Evolutionary conservation across 35 echinoderm and acorn worm species (phyloP), one percentile per base, ranked within the genome.

Genomic region (Diadema setosum): DNA sequence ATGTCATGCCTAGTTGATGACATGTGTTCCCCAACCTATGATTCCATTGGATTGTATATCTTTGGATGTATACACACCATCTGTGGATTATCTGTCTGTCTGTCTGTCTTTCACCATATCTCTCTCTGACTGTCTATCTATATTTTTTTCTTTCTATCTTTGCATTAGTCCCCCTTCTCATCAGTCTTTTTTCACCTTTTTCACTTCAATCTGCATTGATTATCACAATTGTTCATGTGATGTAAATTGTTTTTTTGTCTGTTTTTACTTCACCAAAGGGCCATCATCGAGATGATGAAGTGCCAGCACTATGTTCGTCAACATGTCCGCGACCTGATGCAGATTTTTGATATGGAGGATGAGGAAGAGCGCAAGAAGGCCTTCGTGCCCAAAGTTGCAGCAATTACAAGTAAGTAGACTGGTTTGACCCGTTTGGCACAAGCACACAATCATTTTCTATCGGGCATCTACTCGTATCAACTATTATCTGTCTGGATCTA

Each of bases 251-350:
- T 43, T 45, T 55, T 25, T 5, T 70, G 30, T n/a, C n/a, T n/a
- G n/a, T n/a, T n/a, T n/a, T n/a, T n/a, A n/a, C n/a, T n/a, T n/a
- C n/a, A n/a, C n/a, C 73, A 4, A 69, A 98, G 96, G 44, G 92
- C 96, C 33, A 84, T 98, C 32, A 94, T 94, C 2, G 96, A 98
- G 60, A 86, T 98, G 86, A 80, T 91, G 35, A 94, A 94, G 88
- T 87, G 85, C 48, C 92, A 98, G 58, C 89, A 94, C 60, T 83
- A 63, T 5, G 96, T 98, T 5, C 84, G 96, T 42, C 91, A 65
- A 5, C 88, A 94, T 58, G 80, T 94, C 42, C 80, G 93, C 49
- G 96, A 94, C n/a, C 61, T 98, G 56, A 82, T 98, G 84, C 81
- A 65, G 11, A 60, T 67, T 14, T 84, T 89, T n/a, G 70, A 98